Conservation (phyloP, 2,113 vertebrate species). For the Cercocebus atys region DNA sequence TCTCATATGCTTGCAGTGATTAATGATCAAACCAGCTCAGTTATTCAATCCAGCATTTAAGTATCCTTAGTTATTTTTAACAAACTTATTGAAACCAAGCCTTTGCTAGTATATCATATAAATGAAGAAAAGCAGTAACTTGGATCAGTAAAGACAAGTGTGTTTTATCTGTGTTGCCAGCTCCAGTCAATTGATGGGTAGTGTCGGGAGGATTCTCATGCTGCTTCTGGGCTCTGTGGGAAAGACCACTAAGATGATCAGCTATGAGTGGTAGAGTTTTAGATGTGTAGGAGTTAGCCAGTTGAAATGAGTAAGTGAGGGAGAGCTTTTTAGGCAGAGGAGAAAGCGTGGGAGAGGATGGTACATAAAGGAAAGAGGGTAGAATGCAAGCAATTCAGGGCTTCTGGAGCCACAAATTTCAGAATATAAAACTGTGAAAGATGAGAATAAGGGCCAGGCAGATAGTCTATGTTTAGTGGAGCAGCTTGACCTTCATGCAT, state of each 20-base stretch:
- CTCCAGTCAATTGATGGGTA: background rate
- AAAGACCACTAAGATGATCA: background rate
- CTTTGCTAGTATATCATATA: background rate
- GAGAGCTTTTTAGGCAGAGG: background rate
- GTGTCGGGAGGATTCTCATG: background rate
- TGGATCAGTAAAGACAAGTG: background rate
- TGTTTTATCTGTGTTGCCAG: background rate
- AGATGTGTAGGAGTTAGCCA: background rate
- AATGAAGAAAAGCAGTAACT: constrained; percentile 25
- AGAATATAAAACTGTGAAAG: background rate
- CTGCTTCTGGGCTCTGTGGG: background rate
- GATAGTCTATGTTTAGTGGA: background rate
- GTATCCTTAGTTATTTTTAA: background rate
- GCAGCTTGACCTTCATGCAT: background rate
- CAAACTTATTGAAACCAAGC: background rate
- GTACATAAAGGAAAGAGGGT: background rate
- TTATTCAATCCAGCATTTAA: background rate
- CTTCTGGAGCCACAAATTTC: background rate
- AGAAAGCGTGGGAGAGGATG: background rate
- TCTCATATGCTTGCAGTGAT: background rate
- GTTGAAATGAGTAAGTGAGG: background rate
- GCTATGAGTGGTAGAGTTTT: background rate
- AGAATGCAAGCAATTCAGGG: background rate
- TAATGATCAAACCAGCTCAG: background rate
- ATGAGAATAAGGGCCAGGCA: background rate